phyloP scores from a whole-genome alignment of 2,888 invertebrate species.

The Synergus gifuensis region DNA sequence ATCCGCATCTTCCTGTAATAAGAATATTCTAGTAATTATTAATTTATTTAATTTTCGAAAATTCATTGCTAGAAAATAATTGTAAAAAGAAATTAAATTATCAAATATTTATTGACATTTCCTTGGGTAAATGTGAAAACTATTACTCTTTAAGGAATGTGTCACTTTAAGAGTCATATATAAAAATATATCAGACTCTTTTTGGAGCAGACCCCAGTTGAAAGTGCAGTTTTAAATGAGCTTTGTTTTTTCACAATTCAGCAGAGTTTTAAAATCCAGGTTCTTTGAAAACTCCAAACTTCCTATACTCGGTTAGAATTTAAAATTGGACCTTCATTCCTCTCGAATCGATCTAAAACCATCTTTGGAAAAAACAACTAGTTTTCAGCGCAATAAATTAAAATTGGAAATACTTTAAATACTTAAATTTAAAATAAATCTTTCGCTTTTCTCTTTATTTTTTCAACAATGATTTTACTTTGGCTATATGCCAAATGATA shows the following conservation, averaged over 20 bases:
- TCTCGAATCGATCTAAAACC: neutral
- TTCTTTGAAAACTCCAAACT: slow-evolving; percentile 26
- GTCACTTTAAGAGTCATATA: slow-evolving; percentile 30
- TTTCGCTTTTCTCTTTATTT: too few relatives aligned
- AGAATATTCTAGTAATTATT: neutral
- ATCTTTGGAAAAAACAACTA: neutral
- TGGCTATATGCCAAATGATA: neutral
- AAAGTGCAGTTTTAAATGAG: slow-evolving; percentile 36
- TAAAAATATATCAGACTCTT: slow-evolving; percentile 23
- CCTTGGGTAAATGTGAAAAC: neutral
- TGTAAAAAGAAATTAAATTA: too few relatives aligned
- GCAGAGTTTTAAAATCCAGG: slow-evolving; percentile 7
- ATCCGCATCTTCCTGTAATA: slow-evolving; percentile 36
- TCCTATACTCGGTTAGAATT: slow-evolving; percentile 17
- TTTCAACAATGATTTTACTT: neutral
- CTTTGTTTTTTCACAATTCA: slow-evolving; percentile 38
- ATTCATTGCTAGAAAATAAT: neutral
- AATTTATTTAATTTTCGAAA: neutral
- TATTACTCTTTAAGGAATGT: slow-evolving; percentile 27
- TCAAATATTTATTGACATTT: too few relatives aligned
- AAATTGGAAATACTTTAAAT: too few relatives aligned
- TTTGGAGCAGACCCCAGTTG: neutral
- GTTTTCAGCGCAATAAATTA: too few relatives aligned
- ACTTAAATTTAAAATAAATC: too few relatives aligned
- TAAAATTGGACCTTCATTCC: slow-evolving; percentile 26